Base-by-base conservation (phyloP, 2,797 vertebrate species). In the Botia kubotai region DNA sequence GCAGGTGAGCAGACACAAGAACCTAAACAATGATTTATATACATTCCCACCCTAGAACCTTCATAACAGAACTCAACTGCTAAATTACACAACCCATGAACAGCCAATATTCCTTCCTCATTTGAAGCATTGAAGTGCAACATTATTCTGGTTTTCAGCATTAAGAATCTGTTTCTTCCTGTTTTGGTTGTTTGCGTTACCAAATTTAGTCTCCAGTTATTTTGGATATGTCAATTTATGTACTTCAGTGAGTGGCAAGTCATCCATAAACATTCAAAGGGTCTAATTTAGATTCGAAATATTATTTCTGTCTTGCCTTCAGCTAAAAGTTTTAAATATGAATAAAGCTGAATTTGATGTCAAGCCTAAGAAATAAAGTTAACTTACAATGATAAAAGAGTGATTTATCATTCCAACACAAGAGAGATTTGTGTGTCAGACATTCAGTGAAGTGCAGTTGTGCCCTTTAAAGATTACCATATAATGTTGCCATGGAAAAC, bases 401-500 rank as follows among this genome's bases (percentile, higher is more conserved):
- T 23, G 50, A 68, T 77, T 68, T 13, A 26, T 14, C 19, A 43
- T 55, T 68, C 33, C 63, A n/a, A 58, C 8, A 46, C 39, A 26
- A 23, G 21, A 60, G 57, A 29, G 66, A 29, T 33, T 77, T 77
- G n/a, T 69, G 75, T 66, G 23, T 66, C 52, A 76, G 13, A 14
- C n/a, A 67, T 53, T 16, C 58, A 23, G 74, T 69, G 75, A 14
- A 43, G 17, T 68, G 55, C n/a, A 58, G 67, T 71, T 60, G 46
- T 70, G 70, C 43, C 36, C 52, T 71, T 53, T 53, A 17, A 77
- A 46, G 58, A 60, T 75, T 43, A 60, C 19, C 52, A 63, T 53
- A 43, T 72, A 70, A 70, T 77, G 80, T 82, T 82, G 74, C 74
- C 70, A 77, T 68, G 75, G 80, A 74, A 65, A 82, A 72, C 80